Conservation (phyloP, 1,140 invertebrate genomes). For the Magallana ariakensis region DNA sequence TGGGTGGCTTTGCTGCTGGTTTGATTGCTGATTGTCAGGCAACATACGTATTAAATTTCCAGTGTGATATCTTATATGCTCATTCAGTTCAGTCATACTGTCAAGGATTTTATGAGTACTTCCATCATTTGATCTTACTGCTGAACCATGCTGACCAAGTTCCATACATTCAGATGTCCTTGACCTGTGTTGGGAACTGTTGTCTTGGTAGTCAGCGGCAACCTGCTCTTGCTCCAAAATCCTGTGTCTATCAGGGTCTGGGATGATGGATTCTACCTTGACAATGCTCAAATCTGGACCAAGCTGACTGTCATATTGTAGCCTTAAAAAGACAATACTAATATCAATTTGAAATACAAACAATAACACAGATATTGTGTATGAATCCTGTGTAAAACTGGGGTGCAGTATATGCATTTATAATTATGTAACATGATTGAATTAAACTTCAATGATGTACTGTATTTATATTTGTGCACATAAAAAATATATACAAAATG, state of each 20-base stretch:
- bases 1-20: not conserved
- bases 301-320: not conserved
- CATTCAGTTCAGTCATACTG: not conserved
- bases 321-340: too few relatives aligned
- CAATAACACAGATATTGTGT: too few relatives aligned
- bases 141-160: not conserved
- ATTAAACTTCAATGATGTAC: too few relatives aligned
- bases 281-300: slow-evolving; percentile 18
- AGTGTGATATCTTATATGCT: not conserved
- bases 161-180: not conserved
- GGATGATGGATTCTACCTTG: not conserved
- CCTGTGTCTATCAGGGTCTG: not conserved
- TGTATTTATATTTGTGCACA: too few relatives aligned
- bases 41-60: not conserved
- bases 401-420: too few relatives aligned
- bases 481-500: too few relatives aligned
- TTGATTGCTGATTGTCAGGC: not conserved
- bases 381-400: too few relatives aligned
- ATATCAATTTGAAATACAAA: too few relatives aligned
- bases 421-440: too few relatives aligned
- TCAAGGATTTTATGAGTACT: not conserved
- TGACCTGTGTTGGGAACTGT: not conserved
- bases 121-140: not conserved
- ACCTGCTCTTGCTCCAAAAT: slow-evolving; percentile 4
- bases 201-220: not conserved